Evolutionary conservation across 2,113 vertebrate genomes (phyloP).

Genomic region (Psammodynastes pulverulentus): DNA sequence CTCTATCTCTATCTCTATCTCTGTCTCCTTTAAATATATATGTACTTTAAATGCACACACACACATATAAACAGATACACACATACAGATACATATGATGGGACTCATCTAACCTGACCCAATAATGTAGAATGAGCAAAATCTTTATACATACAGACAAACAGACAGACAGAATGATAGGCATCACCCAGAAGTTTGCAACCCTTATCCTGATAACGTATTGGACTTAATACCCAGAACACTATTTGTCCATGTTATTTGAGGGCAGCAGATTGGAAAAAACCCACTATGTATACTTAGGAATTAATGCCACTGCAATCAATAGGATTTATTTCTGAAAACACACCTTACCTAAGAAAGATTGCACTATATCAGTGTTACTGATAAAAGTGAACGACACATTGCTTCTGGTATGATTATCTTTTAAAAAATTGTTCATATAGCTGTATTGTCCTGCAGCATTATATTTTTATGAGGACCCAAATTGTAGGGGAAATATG

Average conservation of each 20-base stretch:
- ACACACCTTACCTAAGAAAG: not conserved
- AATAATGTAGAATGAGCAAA: not conserved
- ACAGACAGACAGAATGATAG: not conserved
- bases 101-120: not conserved
- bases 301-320: not conserved
- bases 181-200: not conserved
- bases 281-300: not conserved
- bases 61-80: not conserved
- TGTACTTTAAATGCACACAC: too few relatives aligned
- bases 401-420: not conserved
- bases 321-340: not conserved
- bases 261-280: not conserved
- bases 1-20: too few relatives aligned
- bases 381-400: not conserved
- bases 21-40: too few relatives aligned
- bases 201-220: not conserved
- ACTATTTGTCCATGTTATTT: not conserved
- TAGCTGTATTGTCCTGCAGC: too few relatives aligned
- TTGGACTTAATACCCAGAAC: not conserved
- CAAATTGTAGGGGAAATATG: too few relatives aligned
- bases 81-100: not conserved
- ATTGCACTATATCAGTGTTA: not conserved
- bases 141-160: not conserved
- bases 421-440: too few relatives aligned
- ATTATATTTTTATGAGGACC: not conserved